Evolutionary conservation across 2,797 vertebrate genomes (phyloP), one percentile per base, ranked within the genome.

Genomic region (Acanthurus lineatus): DNA sequence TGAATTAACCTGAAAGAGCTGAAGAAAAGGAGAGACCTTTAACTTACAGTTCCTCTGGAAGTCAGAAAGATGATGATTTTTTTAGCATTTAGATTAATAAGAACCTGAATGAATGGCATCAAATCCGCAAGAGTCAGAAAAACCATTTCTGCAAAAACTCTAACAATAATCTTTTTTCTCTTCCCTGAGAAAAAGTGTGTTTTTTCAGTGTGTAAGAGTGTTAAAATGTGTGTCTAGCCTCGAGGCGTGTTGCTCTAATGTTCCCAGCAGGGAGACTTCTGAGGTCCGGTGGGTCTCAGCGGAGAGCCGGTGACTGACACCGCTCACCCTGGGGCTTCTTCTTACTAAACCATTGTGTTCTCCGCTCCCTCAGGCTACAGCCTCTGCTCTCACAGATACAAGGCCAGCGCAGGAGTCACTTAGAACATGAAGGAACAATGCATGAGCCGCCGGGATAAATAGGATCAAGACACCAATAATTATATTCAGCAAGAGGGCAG

Each of bases 281-380:
- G 60, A 47, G 22, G 77, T 79, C 82, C 78, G 28, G 64, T 40
- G 60, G 68, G 67, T 51, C 67, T 83, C 83, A 68, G 77, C 32
- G 35, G 86, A 79, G 66, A 79, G 60, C 58, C 60, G 17, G 61
- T 69, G 89, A 88, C 57, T 83, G 83, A 77, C 89, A 86, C 58
- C 12, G 45, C 53, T 85, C 82, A 69, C 65, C 74, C 71, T 8
- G 32, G 45, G 71, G 77, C 64, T 62, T 61, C 65, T 60, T 10
- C 60, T 69, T 68, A 75, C 20, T 19, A 45, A 61, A 38, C 56
- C 73, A 47, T 63, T 73, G 64, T 76, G 66, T 42, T 82, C 66
- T n/a, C 35, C 0, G 5, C 47, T 66, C 63, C 52, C 47, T 61
- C 16, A 3, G 58, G 72, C 10, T n/a, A 57, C 58, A 54, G n/a